Base-by-base conservation (phyloP, 92 coral and sea anemone genomes). In the Isaurus tuberculatus region DNA sequence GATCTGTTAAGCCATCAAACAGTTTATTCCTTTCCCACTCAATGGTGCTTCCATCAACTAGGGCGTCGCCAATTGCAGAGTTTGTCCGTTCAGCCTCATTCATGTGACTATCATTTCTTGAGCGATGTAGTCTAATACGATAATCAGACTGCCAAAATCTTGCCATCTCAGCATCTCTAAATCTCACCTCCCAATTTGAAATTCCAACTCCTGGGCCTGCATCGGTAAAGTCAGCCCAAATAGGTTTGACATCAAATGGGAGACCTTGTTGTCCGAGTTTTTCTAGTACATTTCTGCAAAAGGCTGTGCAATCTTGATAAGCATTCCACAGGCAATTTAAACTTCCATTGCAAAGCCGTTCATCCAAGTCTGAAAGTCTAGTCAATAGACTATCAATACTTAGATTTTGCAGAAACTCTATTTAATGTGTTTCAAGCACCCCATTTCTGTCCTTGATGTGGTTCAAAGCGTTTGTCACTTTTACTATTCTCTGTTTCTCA, bases 141-240 rank as follows among this genome's bases (percentile, higher is more conserved):
- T 81, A 66, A 64, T 81, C 85, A 80, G 65, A 65, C 1, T 80
- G 25, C 48, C 75, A 65, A 1, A 80, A 20, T 65, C 75, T 65
- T 80, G 85, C 75, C 63, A 80, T 65, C 53, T 80, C 85, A 8
- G 43, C 75, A 26, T 65, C 85, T 16, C 74, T 13, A 42, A 80
- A 80, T 6, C 25, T 26, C 5, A 80, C 85, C 27, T 80, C 85
- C 6, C 42, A 65, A 42, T 64, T 80, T 1, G 63, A 65, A 31
- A 80, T 26, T 4, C 85, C 85, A 8, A 80, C 85, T 0, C 75
- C 85, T 14, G 75, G 85, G 0, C 85, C 85, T 5, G 85, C 85
- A 40, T 80, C 85, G 9, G 42, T 80, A 6, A 80, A 33, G 36
- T 80, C 61, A 22, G 85, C 85, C 85, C 85, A 80, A 9, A 65